These are phyloP conservation scores for Pteruthius melanotis DNA, from an alignment of 2,113 vertebrate genomes.

Conservation along the genomic window DNA sequence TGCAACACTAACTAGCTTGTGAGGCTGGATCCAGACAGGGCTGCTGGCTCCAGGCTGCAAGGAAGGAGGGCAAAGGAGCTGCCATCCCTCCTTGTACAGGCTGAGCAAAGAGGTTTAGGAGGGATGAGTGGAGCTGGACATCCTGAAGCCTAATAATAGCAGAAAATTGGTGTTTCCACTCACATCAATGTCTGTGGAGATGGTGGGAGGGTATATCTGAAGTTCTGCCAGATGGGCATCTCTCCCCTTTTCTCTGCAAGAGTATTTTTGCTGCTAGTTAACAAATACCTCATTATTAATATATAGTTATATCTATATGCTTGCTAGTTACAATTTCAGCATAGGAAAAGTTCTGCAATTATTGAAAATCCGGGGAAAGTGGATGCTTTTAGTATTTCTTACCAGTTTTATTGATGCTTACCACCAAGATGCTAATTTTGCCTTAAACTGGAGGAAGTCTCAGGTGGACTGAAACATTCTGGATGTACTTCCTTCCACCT, in stretches of 20 bases:
- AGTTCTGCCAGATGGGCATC: not conserved
- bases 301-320: not conserved
- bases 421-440: not conserved
- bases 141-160: not conserved
- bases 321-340: not conserved
- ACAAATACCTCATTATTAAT: not conserved
- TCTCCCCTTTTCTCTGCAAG: not conserved
- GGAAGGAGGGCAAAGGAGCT: not conserved
- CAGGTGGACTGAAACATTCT: not conserved
- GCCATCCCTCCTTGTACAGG: not conserved
- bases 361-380: not conserved
- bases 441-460: not conserved
- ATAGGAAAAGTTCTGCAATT: not conserved
- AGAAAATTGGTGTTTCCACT: not conserved
- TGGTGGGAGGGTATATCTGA: not conserved
- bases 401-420: not conserved
- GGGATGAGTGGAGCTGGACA: not conserved
- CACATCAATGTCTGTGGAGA: not conserved
- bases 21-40: not conserved
- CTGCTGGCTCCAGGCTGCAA: not conserved
- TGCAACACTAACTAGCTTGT: accelerated
- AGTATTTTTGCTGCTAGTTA: not conserved
- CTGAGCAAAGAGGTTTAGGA: not conserved
- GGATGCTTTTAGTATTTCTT: not conserved
- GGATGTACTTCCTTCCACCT: not conserved